phyloP scores from a whole-genome alignment of 2,113 vertebrate genomes.

The Copsychus sechellarum region DNA sequence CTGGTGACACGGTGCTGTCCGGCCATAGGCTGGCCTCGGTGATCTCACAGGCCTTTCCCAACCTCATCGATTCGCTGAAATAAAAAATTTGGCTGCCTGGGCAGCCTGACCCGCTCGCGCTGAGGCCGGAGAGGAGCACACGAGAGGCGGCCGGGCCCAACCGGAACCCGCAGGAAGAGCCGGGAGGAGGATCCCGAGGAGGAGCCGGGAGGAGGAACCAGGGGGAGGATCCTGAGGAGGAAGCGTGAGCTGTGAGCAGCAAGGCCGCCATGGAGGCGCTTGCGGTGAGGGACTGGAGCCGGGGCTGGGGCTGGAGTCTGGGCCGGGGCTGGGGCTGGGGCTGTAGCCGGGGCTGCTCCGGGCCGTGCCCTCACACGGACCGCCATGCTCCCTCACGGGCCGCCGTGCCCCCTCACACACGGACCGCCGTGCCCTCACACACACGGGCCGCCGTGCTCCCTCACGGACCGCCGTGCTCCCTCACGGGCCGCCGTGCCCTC shows the following conservation, averaged over 20 bases:
- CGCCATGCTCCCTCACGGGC: too few species aligned
- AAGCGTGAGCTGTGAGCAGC: too few species aligned
- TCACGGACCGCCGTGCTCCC: too few species aligned
- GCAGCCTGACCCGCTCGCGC: not conserved
- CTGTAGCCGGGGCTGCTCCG: too few species aligned
- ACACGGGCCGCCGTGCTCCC: too few species aligned
- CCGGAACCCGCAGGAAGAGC: not conserved
- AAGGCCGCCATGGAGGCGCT: not conserved
- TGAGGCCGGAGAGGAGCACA: too few species aligned
- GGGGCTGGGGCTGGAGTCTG: too few species aligned
- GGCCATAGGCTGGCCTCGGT: not conserved
- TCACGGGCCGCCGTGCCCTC: too few species aligned
- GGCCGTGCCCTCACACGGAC: too few species aligned
- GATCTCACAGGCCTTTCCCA: not conserved
- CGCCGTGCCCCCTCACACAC: not conserved
- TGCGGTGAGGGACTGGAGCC: not conserved
- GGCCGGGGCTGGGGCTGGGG: not conserved
- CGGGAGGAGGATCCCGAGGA: not conserved
- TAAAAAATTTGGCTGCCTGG: rapidly evolving
- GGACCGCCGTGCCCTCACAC: rapidly evolving
- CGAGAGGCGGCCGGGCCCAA: rapidly evolving
- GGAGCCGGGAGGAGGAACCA: too few species aligned
- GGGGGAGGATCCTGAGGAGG: too few species aligned
- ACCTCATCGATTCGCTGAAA: rapidly evolving
- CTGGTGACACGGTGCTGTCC: not conserved